Evolutionary conservation across 2,888 invertebrate genomes (phyloP), one percentile per base, ranked within the genome.

Genomic region (Raillietiella orientalis): DNA sequence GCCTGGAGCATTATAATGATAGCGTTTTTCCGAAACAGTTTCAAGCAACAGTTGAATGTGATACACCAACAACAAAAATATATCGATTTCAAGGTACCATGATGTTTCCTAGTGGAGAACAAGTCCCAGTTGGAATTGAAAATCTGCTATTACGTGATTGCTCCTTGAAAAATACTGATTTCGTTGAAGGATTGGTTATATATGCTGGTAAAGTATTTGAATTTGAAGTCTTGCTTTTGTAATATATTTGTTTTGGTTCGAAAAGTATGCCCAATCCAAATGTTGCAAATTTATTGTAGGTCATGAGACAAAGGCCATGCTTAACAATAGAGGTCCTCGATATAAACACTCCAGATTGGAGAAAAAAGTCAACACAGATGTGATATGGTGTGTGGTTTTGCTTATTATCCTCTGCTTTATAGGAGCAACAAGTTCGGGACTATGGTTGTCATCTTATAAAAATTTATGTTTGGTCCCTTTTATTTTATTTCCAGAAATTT

Each of bases 271-370:
- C n/a, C n/a, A n/a, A n/a, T n/a, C n/a, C n/a, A n/a, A n/a, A n/a
- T n/a, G 9, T 13, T 13, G 13, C 13, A 13, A 24, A 14, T 12
- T 9, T 14, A 23, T 37, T 43, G 16, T 45, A 58, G 75, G 90
- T 30, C 79, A 79, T 46, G 90, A 93, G 53, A 87, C 87, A 10
- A 93, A 93, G 51, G 77, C 87, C 11, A 77, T 90, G 77, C 58
- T 90, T 32, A 93, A 90, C 49, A 90, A 87, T 47, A 75, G 79
- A 34, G 79, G 84, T 22, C 84, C 84, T 30, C 59, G 84, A 23
- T 77, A 71, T 50, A 90, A 84, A 50, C 61, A 82, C 37, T 84
- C 84, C 28, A 65, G 66, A 33, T 53, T 93, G 37, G 90, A 93
- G 48, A 61, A 66, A 34, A 66, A 70, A 47, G 84, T 93, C 69